Base-by-base conservation (phyloP, 2,888 invertebrate genomes). In the Agonopterix alstromeriana region DNA sequence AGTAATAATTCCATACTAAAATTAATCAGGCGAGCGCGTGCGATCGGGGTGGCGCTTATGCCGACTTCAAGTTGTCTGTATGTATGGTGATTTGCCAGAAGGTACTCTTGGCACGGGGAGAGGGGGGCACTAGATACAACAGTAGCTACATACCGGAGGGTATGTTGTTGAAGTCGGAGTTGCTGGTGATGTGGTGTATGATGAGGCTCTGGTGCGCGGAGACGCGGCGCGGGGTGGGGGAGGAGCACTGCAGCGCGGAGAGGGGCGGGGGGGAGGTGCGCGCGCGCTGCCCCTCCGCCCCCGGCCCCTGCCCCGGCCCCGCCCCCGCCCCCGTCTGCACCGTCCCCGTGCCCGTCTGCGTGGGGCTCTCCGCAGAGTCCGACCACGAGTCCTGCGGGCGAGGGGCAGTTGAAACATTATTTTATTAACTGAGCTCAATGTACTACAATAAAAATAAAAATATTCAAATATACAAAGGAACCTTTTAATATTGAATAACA, bases 111-210 rank as follows among this genome's bases (percentile, higher is more conserved):
- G n/a, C n/a, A n/a, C n/a, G n/a, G n/a, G n/a, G n/a, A n/a, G n/a
- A n/a, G n/a, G n/a, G n/a, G n/a, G n/a, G 17, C 17, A 17, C 17
- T 17, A 17, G 17, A 17, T 17, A 17, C 17, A 3, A 7, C n/a
- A 35, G 1, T 17, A 7, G 9, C 9, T 38, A 46, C 51, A 53
- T 36, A 80, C 84, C 83, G 7, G 84, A 81, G 40, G 84, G 85
- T 59, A 85, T 84, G 61, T 86, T 86, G 63, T 86, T 83, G 77
- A 85, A 88, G 77, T 88, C 85, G 2, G 81, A 80, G 71, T 86
- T 85, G 76, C 79, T 80, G 55, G 85, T 85, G 71, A 88, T 87
- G 73, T 87, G 87, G 73, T 86, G 87, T 50, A 86, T 85, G 74
- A 87, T 87, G 71, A 85, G 79, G 66, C 77, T 77, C 77, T 85